Conservation (phyloP, 2,797 vertebrate genomes). For the Toxotes lorentzi region DNA sequence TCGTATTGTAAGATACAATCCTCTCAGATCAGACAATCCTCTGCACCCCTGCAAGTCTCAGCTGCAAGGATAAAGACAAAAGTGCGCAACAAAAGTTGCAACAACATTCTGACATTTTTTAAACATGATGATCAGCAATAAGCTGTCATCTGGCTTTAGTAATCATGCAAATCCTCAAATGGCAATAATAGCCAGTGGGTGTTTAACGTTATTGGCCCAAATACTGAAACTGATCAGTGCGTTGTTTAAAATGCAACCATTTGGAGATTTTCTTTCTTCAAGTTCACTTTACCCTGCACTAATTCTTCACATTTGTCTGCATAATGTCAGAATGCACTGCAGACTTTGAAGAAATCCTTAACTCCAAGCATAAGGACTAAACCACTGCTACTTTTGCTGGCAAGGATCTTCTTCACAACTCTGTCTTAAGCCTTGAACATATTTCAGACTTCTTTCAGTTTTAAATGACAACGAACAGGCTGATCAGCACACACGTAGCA, state of each 20-base stretch:
- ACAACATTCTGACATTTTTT: not conserved
- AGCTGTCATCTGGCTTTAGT: not conserved
- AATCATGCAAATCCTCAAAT: conserved; percentile 4
- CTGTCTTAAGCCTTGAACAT: not conserved
- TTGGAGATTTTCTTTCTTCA: not conserved
- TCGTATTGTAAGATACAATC: not conserved
- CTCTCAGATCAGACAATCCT: not conserved
- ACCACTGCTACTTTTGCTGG: not conserved
- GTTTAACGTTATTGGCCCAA: not conserved
- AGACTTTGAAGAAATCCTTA: not conserved
- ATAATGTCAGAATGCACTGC: conserved; percentile 2
- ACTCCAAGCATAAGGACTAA: not conserved
- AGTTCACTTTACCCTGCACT: not conserved
- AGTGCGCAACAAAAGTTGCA: not conserved
- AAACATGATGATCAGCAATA: not conserved
- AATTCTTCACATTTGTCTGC: conserved; percentile 13
- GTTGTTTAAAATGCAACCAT: not conserved
- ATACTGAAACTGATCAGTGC: not conserved
- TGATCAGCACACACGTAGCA: not conserved
- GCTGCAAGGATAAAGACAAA: conserved; percentile 1
- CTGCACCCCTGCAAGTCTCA: not conserved
- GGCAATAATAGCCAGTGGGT: not conserved
- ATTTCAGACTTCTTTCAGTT: not conserved
- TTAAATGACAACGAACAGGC: conserved; percentile 2
- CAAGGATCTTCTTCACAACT: not conserved